Evolutionary conservation across 2,113 vertebrate genomes (phyloP), one percentile per base, ranked within the genome.

Genomic region (Ophthalmolycus amberensis): DNA sequence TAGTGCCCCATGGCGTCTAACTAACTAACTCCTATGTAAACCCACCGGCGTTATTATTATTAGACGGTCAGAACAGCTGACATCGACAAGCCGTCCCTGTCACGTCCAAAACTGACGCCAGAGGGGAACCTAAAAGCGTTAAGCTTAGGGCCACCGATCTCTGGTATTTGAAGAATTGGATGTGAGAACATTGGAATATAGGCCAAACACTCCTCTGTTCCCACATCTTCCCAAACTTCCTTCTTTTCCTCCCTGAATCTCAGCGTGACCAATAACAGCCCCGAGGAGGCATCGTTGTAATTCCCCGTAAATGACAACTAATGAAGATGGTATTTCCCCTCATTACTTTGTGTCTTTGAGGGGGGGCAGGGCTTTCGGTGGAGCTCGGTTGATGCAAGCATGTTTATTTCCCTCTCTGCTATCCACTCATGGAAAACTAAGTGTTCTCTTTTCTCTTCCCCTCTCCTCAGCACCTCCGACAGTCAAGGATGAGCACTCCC

Each of bases 291-390:
- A 27, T 64, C 29, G 32, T 37, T 3, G 32, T 92, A 92, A 92
- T 91, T 89, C 88, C 88, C 88, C 81, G 74, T 88, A 92, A 92
- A 93, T 91, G 89, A 87, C 88, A 82, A 64, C 90, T 93, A 93
- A 94, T 93, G 88, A 92, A 84, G 83, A 87, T 72, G 78, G 59
- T 80, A 85, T 85, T 76, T 82, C 58, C 81, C 71, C 64, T 85
- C 64, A 42, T 90, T 90, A 69, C 79, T 86, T 70, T 83, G 66
- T 76, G 75, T 85, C 73, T 85, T 71, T 82, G 75, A 68, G 77
- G n/a, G 25, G 8, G 60, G 29, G 79, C 10, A 15, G 62, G 80
- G 77, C 76, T 71, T 68, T 85, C 5, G n/a, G 16, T 15, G 60
- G 68, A 0, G n/a, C 65, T 82, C 22, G 25, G 75, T 84, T 69